Evolutionary conservation across 2,113 vertebrate genomes (phyloP).

Genomic region (Pristiophorus japonicus): DNA sequence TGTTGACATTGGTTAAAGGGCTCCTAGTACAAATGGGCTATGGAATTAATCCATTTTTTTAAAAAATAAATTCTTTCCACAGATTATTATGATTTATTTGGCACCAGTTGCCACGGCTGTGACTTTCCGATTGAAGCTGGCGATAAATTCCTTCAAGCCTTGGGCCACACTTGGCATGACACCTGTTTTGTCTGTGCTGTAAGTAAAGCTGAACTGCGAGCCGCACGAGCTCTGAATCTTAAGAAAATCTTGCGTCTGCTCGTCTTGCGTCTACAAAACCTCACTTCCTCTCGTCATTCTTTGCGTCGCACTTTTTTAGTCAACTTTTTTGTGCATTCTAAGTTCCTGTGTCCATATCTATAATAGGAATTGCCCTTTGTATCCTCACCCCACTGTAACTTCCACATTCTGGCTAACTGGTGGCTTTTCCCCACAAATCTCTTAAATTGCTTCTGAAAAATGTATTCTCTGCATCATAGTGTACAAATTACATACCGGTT

Average conservation of each 20-base stretch:
- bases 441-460: background rate
- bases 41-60: background rate
- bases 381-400: background rate
- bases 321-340: background rate
- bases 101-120: constrained; percentile 85
- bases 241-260: background rate
- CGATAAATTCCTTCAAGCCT: constrained; percentile 88
- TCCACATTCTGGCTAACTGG: background rate
- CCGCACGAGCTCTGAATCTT: too few species aligned
- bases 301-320: background rate
- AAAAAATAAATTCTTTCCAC: constrained; percentile 33
- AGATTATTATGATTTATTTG: constrained; percentile 91
- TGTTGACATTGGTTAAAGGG: background rate
- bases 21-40: background rate
- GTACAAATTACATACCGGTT: background rate
- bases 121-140: constrained; percentile 97
- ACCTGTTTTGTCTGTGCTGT: constrained; percentile 96
- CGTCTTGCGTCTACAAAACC: background rate
- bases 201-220: constrained; percentile 46
- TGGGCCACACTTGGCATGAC: constrained; percentile 92
- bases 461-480: background rate
- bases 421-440: background rate
- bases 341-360: background rate
- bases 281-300: background rate
- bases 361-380: background rate